phyloP scores from a whole-genome alignment of 1,140 invertebrate genomes.

The Neuroterus valhalla region DNA sequence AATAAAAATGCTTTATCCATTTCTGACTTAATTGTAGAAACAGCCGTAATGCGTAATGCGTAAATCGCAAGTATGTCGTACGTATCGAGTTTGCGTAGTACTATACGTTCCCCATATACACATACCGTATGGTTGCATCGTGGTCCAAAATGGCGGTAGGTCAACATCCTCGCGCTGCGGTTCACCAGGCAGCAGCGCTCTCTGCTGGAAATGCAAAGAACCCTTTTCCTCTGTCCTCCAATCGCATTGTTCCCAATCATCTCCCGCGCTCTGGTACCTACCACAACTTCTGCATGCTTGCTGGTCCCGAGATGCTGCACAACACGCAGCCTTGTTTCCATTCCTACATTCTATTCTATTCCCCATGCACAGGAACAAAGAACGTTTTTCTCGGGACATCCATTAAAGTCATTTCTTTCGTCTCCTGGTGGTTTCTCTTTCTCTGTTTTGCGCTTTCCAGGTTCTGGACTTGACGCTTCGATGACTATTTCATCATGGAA shows the following conservation, averaged over 20 bases:
- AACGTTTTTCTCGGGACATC: conserved; percentile 46
- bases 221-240: conserved; percentile 33
- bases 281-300: conserved; percentile 24
- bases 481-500: background rate
- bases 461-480: background rate
- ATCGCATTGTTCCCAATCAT: conserved; percentile 35
- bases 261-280: conserved; percentile 41
- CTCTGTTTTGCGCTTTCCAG: conserved; percentile 9
- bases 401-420: conserved; percentile 2
- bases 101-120: conserved; percentile 56
- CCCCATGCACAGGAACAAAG: conserved; percentile 53
- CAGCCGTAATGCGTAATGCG: background rate
- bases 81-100: conserved; percentile 58
- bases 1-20: background rate
- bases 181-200: conserved; percentile 32
- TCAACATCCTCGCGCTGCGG: conserved; percentile 61
- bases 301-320: conserved; percentile 38
- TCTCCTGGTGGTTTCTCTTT: conserved; percentile 13
- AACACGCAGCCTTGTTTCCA: conserved; percentile 48
- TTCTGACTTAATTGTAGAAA: background rate
- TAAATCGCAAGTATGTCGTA: conserved; percentile 27
- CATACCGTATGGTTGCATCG: conserved; percentile 44
- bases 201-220: background rate
- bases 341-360: conserved; percentile 42
- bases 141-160: conserved; percentile 65